A percentile compares a stretch with the other conserved stretches of the same genome.
These are phyloP conservation scores for Parthenolecanium corni DNA, from an alignment of 2,888 invertebrate genomes.

Conservation along the genomic window DNA sequence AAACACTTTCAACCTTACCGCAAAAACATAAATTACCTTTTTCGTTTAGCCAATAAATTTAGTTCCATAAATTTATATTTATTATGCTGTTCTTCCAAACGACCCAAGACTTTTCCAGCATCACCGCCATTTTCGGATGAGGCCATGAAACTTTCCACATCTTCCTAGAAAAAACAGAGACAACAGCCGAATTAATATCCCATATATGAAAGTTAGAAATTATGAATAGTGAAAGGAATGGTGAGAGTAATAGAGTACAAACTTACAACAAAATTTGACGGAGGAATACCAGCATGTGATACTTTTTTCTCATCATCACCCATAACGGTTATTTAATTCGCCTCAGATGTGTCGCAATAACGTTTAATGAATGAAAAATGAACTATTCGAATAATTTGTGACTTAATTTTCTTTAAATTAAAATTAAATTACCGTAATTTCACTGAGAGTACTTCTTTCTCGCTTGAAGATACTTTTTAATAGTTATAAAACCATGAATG, in stretches of 20 bases:
- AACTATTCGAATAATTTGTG: no score
- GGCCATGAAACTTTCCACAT: conserved; percentile 88
- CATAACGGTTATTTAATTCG: no score
- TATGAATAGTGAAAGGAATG: not conserved
- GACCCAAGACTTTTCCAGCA: conserved; percentile 73
- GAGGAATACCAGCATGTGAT: conserved; percentile 66
- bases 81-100: conserved; percentile 82
- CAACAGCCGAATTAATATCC: not conserved
- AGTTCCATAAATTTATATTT: conserved; percentile 97
- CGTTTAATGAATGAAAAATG: no score
- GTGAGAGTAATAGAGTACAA: not conserved
- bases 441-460: no score
- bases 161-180: conserved; percentile 51
- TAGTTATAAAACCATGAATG: no score
- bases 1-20: no score
- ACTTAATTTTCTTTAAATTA: no score
- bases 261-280: conserved; percentile 77
- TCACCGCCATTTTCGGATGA: conserved; percentile 66
- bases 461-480: no score
- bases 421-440: no score
- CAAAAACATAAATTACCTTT: conserved; percentile 43
- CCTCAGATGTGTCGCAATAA: no score
- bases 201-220: not conserved
- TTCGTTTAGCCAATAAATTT: conserved; percentile 74
- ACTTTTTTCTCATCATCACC: conserved; percentile 17